Base-by-base conservation (phyloP, 2,797 vertebrate genomes). In the Danionella dracula region DNA sequence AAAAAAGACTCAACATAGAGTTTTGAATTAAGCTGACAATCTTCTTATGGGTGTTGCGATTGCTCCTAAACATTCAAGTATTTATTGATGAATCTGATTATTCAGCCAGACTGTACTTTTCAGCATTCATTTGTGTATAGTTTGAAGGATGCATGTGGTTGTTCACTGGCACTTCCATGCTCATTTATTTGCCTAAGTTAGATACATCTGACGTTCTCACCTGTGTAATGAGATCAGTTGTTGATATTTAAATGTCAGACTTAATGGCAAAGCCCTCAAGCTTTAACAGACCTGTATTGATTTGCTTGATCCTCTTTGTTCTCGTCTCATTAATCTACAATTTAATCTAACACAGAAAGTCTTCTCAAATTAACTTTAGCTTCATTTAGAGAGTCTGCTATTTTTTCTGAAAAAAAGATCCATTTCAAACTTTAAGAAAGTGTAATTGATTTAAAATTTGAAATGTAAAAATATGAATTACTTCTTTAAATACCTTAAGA, bases 241-340 rank as follows among this genome's bases (percentile, higher is more conserved):
- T 65, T 70, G 72, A 77, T 55, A 57, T 62, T 71, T 50, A 72
- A 71, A 86, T 78, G 76, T 77, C 77, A 50, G 60, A 56, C 46
- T 60, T 71, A 75, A 76, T 76, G 68, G 73, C 61, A 75, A 71
- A 76, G 55, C 35, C 70, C 70, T 66, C 34, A 34, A 56, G 71
- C 29, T 31, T 56, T 38, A 41, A 62, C 66, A 34, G 46, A 32
- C 66, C n/a, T 9, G 29, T 27, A 75, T 80, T 44, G 71, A 78
- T 82, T 45, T 17, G 27, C 51, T 61, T 56, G 67, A 66, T 78
- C 62, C 73, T 56, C 32, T 64, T 57, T 53, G 61, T 59, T 66
- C 40, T 23, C 31, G 13, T 70, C 61, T 64, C 53, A 65, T 59
- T 76, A 67, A 70, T 55, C 27, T 61, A 15, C 46, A 35, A 46